A percentile compares a stretch with the other conserved stretches of the same genome.
phyloP scores from a whole-genome alignment of 2,888 invertebrate species.

The Liodrosophila aerea region DNA sequence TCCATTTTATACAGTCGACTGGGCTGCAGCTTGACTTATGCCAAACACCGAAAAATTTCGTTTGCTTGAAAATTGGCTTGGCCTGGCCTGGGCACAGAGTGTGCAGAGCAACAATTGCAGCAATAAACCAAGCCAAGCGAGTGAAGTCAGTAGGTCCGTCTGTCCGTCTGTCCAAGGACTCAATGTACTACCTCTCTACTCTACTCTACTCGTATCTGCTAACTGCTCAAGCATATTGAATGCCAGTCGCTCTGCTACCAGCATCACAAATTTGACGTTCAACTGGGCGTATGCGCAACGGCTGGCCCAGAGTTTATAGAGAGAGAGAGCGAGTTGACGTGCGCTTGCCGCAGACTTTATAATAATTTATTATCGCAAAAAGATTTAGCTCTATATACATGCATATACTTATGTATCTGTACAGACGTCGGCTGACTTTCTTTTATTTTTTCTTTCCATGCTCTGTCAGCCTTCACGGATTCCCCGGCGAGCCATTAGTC shows the following conservation, averaged over 20 bases:
- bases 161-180: too few species aligned
- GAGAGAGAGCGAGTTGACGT: constrained; percentile 36
- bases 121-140: constrained; percentile 60
- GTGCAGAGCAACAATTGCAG: constrained; percentile 51
- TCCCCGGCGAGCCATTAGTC: constrained; percentile 75
- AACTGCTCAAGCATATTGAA: constrained; percentile 67
- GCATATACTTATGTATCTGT: too few species aligned
- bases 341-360: constrained; percentile 63
- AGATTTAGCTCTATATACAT: constrained; percentile 52
- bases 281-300: constrained; percentile 73
- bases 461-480: constrained; percentile 20
- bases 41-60: constrained; percentile 73
- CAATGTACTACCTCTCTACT: too few species aligned
- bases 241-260: constrained; percentile 30
- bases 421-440: constrained; percentile 41
- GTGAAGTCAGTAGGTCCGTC: constrained; percentile 28
- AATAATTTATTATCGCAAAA: constrained; percentile 77
- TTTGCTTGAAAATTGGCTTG: constrained; percentile 63
- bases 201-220: constrained; percentile 39
- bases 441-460: constrained; percentile 20
- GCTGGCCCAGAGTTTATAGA: constrained; percentile 45
- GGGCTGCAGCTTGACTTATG: constrained; percentile 68
- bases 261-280: constrained; percentile 45
- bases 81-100: not conserved
- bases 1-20: constrained; percentile 78